Conservation (phyloP, 2,797 vertebrate species). For the Macropodus opercularis region DNA sequence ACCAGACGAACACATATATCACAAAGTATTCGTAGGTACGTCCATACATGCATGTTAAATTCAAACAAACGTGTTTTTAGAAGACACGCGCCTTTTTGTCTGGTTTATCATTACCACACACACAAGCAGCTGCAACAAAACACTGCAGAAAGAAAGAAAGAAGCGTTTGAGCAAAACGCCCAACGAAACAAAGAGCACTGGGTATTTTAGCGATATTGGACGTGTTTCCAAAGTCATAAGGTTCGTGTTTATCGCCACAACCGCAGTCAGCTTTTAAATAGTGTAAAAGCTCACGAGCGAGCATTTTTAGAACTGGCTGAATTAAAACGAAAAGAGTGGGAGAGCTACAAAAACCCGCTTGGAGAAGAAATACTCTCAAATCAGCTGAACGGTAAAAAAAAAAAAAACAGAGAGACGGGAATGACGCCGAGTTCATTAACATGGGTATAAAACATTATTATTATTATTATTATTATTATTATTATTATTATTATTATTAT, state of each 20-base stretch:
- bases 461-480: conserved; percentile 17
- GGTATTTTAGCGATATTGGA: not conserved
- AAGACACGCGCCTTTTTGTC: no score
- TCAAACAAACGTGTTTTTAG: not conserved
- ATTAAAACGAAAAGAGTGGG: not conserved
- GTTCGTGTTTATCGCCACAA: not conserved
- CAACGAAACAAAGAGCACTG: not conserved
- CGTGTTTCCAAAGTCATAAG: not conserved
- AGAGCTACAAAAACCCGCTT: not conserved
- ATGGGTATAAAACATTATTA: no score
- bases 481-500: conserved; percentile 7
- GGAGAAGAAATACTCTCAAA: conserved; percentile 21
- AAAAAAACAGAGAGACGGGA: no score
- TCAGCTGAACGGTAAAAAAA: no score
- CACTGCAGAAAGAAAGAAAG: not conserved
- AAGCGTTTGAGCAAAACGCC: no score
- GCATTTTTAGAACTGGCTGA: no score
- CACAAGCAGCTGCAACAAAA: no score
- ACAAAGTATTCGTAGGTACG: no score
- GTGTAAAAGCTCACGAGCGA: not conserved
- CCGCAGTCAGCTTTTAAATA: not conserved
- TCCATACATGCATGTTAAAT: no score
- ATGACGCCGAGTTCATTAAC: no score
- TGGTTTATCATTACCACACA: no score
- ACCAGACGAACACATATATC: no score